phyloP scores from a whole-genome alignment of 2,113 vertebrate species.

The Terrapene triunguis region DNA sequence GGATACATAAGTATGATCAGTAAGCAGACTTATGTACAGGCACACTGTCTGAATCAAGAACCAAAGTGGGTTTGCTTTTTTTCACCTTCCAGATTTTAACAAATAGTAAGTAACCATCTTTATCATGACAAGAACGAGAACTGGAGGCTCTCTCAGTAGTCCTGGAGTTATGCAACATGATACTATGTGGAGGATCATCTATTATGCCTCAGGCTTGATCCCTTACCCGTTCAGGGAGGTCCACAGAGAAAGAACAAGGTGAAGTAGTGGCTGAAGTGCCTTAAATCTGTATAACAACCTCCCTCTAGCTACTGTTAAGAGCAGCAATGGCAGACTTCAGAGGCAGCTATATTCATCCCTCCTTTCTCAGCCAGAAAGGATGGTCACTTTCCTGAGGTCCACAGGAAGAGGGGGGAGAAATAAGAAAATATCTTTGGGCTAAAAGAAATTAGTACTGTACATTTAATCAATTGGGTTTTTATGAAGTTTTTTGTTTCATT shows the following conservation, averaged over 20 bases:
- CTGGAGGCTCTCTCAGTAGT: not conserved
- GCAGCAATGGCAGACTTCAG: not conserved
- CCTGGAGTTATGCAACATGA: not conserved
- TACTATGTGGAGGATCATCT: not conserved
- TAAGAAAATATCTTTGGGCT: not conserved
- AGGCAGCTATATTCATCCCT: not conserved
- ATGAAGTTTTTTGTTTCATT: not conserved
- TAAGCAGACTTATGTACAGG: too few species aligned
- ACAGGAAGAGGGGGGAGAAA: not conserved
- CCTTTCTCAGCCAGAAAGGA: not conserved
- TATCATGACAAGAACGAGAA: constrained; percentile 1
- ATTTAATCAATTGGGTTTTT: not conserved
- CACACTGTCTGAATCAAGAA: not conserved
- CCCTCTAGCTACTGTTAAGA: not conserved
- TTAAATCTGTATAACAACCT: not conserved
- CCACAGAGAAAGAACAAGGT: not conserved
- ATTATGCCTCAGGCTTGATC: constrained; percentile 11
- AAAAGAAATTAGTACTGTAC: not conserved
- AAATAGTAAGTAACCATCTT: not conserved
- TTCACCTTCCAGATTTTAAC: not conserved
- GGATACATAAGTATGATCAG: not conserved
- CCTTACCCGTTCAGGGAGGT: not conserved
- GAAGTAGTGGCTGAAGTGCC: not conserved
- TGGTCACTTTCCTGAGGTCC: not conserved
- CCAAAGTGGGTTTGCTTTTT: not conserved